Evolutionary conservation across 2,797 vertebrate genomes (phyloP), one percentile per base, ranked within the genome.

Genomic region (Nannoperca obscura): DNA sequence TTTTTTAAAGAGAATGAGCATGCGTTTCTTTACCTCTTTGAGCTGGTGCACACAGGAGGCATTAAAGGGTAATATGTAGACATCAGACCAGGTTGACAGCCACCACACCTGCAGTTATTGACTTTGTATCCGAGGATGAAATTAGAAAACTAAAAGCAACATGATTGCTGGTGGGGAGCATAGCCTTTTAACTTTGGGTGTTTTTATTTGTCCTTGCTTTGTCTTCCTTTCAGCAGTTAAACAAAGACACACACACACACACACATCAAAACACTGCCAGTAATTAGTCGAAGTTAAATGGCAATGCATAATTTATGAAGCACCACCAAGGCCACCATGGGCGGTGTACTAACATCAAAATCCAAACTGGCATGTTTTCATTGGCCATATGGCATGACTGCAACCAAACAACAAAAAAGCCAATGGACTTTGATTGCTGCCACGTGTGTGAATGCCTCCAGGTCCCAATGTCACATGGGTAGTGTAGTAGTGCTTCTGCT

Each of bases 61-160:
- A 36, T 32, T 27, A 34, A 24, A 49, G 22, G 47, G 34, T 69
- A 54, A 75, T 60, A 58, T 46, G 15, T 44, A 5, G 24, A 52
- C n/a, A 61, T 40, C 13, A 80, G 55, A 73, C 19, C 47, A 49
- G 17, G 47, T n/a, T 71, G 17, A 66, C 15, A 66, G 38, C 46
- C 50, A 54, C 22, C 22, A 7, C 46, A 77, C 13, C 38, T 58
- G 61, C 19, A 1, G 10, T 30, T 36, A 42, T 30, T 75, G 32
- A 74, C 22, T 71, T 60, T 71, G 49, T 24, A 47, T 38, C 32
- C 50, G 22, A 57, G 3, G 20, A 52, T 38, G 38, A 38, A 50
- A 59, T 38, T 20, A 22, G 12, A 63, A 62, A 52, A 44, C 44
- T 11, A 32, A 62, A 62, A 62, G 1, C 24, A 53, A 49, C 30